A percentile compares a stretch with the other conserved stretches of the same genome.
These are phyloP conservation scores for Vultur gryphus DNA, from an alignment of 2,797 vertebrate species.

Conservation along the genomic window DNA sequence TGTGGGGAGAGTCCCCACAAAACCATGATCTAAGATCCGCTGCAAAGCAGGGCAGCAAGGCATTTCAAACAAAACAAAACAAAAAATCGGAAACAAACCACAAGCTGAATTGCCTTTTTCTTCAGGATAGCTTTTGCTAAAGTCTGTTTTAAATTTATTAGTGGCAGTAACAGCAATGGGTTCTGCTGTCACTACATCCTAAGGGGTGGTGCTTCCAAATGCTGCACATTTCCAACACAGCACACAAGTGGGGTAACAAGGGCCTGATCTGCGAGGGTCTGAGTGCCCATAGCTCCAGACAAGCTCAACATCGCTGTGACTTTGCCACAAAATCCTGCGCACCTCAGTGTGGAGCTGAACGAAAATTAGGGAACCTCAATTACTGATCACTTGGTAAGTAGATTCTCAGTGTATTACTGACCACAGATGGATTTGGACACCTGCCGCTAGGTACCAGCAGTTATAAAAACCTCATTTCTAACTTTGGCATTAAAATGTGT, in stretches of 20 bases:
- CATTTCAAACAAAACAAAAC: background rate
- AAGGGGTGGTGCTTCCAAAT: background rate
- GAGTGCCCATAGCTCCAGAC: background rate
- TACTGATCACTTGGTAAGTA: background rate
- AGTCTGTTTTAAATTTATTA: background rate
- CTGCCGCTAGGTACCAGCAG: background rate
- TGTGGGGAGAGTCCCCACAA: background rate
- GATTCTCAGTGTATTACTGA: background rate
- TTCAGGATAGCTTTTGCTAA: background rate
- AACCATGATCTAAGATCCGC: background rate
- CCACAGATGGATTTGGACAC: background rate
- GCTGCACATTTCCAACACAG: accelerated
- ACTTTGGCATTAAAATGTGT: background rate
- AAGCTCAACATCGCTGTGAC: accelerated
- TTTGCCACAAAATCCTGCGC: accelerated
- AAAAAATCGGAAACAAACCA: background rate
- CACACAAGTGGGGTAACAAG: accelerated
- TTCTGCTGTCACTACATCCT: background rate
- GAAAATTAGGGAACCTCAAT: background rate
- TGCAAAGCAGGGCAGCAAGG: background rate
- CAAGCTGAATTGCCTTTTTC: background rate
- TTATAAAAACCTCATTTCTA: background rate
- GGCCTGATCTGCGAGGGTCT: no score
- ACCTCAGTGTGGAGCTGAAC: background rate
- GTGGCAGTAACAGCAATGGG: background rate